These are phyloP conservation scores for Tipula lateralis DNA, from an alignment of 2,888 invertebrate species.

Conservation along the genomic window DNA sequence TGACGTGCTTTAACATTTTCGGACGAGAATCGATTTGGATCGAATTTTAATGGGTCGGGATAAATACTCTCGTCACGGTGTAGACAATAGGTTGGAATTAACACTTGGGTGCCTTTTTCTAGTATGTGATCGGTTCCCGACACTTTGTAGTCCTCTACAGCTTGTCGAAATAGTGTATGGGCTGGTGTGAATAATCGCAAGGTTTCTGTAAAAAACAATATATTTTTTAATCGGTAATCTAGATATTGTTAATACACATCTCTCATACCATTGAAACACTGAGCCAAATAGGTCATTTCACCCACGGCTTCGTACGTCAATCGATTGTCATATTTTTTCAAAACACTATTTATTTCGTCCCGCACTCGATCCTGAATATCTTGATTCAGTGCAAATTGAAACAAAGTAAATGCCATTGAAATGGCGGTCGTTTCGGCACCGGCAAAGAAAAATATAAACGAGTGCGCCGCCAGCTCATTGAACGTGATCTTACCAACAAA, in stretches of 20 bases:
- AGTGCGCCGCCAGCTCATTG: slow-evolving; percentile 53
- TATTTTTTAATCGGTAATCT: neutral
- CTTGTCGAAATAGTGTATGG: neutral
- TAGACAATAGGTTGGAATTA: slow-evolving; percentile 55
- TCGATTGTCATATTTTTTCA: slow-evolving; percentile 41
- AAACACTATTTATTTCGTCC: slow-evolving; percentile 44
- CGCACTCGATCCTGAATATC: slow-evolving; percentile 41
- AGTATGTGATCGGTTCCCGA: slow-evolving; percentile 46
- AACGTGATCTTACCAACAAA: neutral
- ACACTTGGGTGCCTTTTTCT: slow-evolving; percentile 52
- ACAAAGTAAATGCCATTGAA: slow-evolving; percentile 48
- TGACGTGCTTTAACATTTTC: slow-evolving; percentile 52
- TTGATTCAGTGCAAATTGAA: slow-evolving; percentile 52
- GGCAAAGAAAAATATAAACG: slow-evolving; percentile 52
- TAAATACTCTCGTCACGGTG: slow-evolving; percentile 58
- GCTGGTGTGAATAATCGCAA: slow-evolving; percentile 29
- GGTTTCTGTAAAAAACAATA: slow-evolving; percentile 27
- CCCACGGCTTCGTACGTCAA: slow-evolving; percentile 45
- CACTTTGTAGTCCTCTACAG: slow-evolving; percentile 31
- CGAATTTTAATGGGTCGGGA: slow-evolving; percentile 55
- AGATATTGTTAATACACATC: no score
- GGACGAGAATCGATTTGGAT: slow-evolving; percentile 54
- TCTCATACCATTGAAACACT: slow-evolving; percentile 45
- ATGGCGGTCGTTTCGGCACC: slow-evolving; percentile 51
- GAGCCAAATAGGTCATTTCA: slow-evolving; percentile 47